Percentiles rank a stretch among this genome's conserved stretches.
These are phyloP conservation scores for Thecophora atra DNA, from an alignment of 2,888 invertebrate species.

Conservation along the genomic window DNA sequence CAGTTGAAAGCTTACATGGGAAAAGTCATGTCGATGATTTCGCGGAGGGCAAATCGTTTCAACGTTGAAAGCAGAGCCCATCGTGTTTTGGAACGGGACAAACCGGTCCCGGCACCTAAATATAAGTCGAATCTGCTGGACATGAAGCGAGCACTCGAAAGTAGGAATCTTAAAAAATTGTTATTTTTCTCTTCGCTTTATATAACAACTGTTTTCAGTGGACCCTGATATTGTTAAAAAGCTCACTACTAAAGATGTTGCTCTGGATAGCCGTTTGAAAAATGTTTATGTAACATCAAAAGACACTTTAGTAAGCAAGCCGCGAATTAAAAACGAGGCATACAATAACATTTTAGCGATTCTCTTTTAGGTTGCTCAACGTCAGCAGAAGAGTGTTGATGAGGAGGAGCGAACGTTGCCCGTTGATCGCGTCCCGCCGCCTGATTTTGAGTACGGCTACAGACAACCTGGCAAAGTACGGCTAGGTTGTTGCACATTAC, in stretches of 20 bases:
- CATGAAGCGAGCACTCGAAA: constrained; percentile 72
- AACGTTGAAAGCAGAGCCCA: constrained; percentile 82
- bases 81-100: constrained; percentile 76
- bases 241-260: constrained; percentile 71
- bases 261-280: constrained; percentile 74
- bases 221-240: constrained; percentile 73
- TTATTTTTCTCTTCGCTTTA: not conserved
- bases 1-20: constrained; percentile 73
- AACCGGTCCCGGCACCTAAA: constrained; percentile 75
- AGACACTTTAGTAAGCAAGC: constrained; percentile 68
- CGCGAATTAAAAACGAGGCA: constrained; percentile 43
- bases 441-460: constrained; percentile 74
- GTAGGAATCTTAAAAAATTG: constrained; percentile 47
- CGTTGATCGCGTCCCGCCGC: constrained; percentile 66
- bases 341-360: not conserved
- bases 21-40: constrained; percentile 71
- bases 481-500: constrained; percentile 74
- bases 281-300: constrained; percentile 78
- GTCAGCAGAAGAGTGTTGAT: constrained; percentile 43
- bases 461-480: constrained; percentile 72
- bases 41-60: constrained; percentile 73
- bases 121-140: constrained; percentile 72
- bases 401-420: constrained; percentile 70
- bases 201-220: constrained; percentile 53
- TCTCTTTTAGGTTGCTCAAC: constrained; percentile 54